These are phyloP conservation scores for Coleophora flavipennella DNA, from an alignment of 2,888 invertebrate genomes.

Conservation along the genomic window DNA sequence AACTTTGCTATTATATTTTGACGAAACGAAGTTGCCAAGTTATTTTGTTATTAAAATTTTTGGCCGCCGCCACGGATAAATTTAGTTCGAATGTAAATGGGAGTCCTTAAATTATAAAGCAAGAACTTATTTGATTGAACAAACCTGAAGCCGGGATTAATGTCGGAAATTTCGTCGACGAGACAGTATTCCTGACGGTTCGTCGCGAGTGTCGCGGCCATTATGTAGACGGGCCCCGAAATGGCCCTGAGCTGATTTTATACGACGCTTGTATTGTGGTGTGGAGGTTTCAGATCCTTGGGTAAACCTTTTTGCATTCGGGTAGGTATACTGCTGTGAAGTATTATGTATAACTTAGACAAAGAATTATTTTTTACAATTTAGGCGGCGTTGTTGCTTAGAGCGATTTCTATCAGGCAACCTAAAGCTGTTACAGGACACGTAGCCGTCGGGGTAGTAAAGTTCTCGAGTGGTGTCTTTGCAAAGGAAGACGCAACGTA, in stretches of 20 bases:
- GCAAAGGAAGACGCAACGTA: too few relatives aligned
- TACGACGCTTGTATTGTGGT: background rate
- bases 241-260: too few relatives aligned
- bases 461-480: too few relatives aligned
- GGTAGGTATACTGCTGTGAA: too few relatives aligned
- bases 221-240: too few relatives aligned
- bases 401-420: too few relatives aligned
- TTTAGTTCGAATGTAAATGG: conserved; percentile 65
- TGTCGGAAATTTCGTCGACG: conserved; percentile 47
- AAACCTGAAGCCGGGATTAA: conserved; percentile 60
- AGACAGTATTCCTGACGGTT: conserved; percentile 30
- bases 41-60: conserved; percentile 73
- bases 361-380: too few relatives aligned
- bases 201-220: conserved; percentile 18
- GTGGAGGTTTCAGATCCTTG: background rate
- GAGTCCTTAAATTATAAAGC: conserved; percentile 63
- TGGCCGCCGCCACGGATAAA: conserved; percentile 49
- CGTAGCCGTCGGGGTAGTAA: too few relatives aligned
- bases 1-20: conserved; percentile 70
- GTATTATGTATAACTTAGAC: too few relatives aligned
- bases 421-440: too few relatives aligned
- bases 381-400: too few relatives aligned
- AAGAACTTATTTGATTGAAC: conserved; percentile 66
- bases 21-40: conserved; percentile 66
- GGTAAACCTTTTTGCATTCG: too few relatives aligned